Evolutionary conservation across 1,140 invertebrate species (phyloP), one percentile per base, ranked within the genome.

Genomic region (Heterodera schachtii): DNA sequence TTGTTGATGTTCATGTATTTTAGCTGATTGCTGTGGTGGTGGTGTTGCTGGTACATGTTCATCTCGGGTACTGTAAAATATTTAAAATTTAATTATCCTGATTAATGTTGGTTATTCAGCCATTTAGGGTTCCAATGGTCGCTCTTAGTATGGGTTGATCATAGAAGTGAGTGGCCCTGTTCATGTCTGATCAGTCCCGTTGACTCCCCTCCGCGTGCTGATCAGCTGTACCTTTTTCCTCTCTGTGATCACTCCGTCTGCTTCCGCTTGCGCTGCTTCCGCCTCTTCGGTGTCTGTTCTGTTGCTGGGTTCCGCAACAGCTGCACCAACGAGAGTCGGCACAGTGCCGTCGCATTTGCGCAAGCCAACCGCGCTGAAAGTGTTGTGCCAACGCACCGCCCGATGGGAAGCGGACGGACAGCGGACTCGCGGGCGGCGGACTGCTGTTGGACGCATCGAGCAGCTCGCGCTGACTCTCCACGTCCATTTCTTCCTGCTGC

Each of bases 381-480:
- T 71, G 21, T 3, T 71, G n/a, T 19, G 69, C 31, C 41, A 43
- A 7, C 13, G 69, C 69, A 41, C 9, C 69, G 41, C 16, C 57
- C 4, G 57, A 64, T 0, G 69, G 69, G 21, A 41, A 43, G 69
- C 69, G 31, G n/a, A 71, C 44, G 11, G 69, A 46, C 69, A 46
- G 4, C 69, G 69, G 69, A 71, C 69, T 71, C 5, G 31, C 69
- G 19, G 66, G 47, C 5, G 49, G 75, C 19, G 75, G 47, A 49
- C 47, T 64, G 43, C 31, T 44, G 46, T n/a, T 21, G 44, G 57
- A 57, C 5, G 57, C 75, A 41, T 78, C 70, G 5, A 78, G 8
- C 47, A 69, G 77, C 19, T 78, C 77, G 13, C 64, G 77, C 19
- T 69, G 76, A 7, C 64, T 78, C 19, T 78, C 47, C 44, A 47